These are phyloP conservation scores for Dendronephthya gigantea DNA, from an alignment of 64 coral and sea anemone species.

Conservation along the genomic window DNA sequence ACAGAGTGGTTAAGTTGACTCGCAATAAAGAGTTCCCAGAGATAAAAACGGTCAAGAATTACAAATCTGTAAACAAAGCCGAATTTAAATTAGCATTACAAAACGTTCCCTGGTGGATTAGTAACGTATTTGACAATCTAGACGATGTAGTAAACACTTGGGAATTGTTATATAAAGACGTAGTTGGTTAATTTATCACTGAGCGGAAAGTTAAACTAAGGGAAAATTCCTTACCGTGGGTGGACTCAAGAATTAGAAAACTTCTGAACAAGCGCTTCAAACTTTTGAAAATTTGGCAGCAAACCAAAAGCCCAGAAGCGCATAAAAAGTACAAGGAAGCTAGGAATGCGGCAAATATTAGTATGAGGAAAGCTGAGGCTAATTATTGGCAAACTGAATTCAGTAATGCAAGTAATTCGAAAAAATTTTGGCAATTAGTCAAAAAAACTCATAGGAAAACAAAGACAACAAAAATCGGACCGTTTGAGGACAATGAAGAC, in stretches of 20 bases:
- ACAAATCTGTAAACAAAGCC: slow-evolving; percentile 30
- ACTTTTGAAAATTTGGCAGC: slow-evolving; percentile 29
- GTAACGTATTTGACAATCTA: slow-evolving; percentile 36
- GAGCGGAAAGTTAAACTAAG: slow-evolving; percentile 48
- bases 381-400: slow-evolving; percentile 39
- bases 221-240: slow-evolving; percentile 38
- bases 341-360: slow-evolving; percentile 22
- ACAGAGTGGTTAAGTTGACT: slow-evolving; percentile 10
- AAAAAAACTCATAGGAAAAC: slow-evolving; percentile 37
- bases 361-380: slow-evolving; percentile 26
- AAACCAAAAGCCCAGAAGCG: slow-evolving; percentile 21
- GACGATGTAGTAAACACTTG: slow-evolving; percentile 45
- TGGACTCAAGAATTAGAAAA: slow-evolving; percentile 58
- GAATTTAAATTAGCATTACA: slow-evolving; percentile 29
- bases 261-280: slow-evolving; percentile 39
- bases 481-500: slow-evolving; percentile 37
- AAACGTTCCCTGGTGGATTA: slow-evolving; percentile 37
- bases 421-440: slow-evolving; percentile 50
- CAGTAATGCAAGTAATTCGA: slow-evolving; percentile 33
- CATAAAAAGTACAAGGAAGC: slow-evolving; percentile 27
- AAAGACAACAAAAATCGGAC: slow-evolving; percentile 34
- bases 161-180: slow-evolving; percentile 48
- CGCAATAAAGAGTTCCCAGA: slow-evolving; percentile 13
- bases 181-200: slow-evolving; percentile 27
- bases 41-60: slow-evolving; percentile 33